Base-by-base conservation (phyloP, 1,140 invertebrate species). In the Macrocentrus cingulum region DNA sequence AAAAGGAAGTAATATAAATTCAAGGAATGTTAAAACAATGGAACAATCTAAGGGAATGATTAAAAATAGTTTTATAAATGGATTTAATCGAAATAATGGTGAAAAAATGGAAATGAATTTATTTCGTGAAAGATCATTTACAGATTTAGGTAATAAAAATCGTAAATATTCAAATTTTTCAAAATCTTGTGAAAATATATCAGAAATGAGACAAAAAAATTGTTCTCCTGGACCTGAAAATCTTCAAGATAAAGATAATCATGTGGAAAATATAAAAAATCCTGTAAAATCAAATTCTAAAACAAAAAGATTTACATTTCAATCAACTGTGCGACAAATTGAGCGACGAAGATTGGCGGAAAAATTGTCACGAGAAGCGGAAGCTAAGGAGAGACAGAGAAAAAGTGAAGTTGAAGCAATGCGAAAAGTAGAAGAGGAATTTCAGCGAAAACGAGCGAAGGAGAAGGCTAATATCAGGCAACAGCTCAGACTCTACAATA, bases 311-410 rank as follows among this genome's bases (percentile, higher is more conserved):
- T 92, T 92, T 73, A 90, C 87, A 0, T 92, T 91, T 72, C 89
- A 92, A 73, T 91, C 88, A 56, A 92, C 90, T 0, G 85, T 92
- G 4, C 68, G 90, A 19, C 86, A 91, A 69, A 84, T 90, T 25
- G 90, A 92, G 74, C 82, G 89, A 62, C 84, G 84, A 34, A 77
- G 85, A 49, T 72, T 91, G 42, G 87, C 89, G 1, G 89, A 91
- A 61, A 88, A 87, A 70, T 76, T 91, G 56, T 86, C 86, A 9
- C 84, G 82, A 59, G 88, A 91, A 69, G 88, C 87, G 0, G 89
- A 91, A 66, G 82, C 85, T 15, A 90, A 89, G 75, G 90, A 92
- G 74, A 84, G 84, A 42, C 85, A 89, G 67, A 76, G 90, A 45
- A 79, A 87, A 42, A 83, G 84, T 42, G 90, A 93, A 71, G 77